Percentiles rank a stretch among this genome's conserved stretches.
Evolutionary conservation across 2,888 invertebrate genomes (phyloP).

Genomic region (Tribolium freemani): DNA sequence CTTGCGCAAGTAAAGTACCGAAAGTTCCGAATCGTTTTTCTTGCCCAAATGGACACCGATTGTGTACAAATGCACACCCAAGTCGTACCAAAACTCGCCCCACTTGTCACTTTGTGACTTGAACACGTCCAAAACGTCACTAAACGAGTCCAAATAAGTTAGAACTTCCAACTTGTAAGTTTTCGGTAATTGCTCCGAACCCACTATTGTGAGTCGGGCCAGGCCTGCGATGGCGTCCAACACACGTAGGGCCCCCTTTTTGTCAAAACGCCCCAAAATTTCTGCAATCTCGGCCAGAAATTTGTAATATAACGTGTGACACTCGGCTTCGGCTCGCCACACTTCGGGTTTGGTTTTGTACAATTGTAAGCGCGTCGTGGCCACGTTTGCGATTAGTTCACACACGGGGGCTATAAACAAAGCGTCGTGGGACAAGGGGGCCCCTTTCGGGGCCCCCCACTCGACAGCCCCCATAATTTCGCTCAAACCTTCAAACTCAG

Average conservation of each 20-base stretch:
- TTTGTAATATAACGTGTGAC: not conserved
- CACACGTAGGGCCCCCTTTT: not conserved
- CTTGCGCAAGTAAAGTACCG: constrained; percentile 1
- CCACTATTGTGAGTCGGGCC: not conserved
- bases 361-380: not conserved
- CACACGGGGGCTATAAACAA: not conserved
- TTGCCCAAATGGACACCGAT: not conserved
- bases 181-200: too few species aligned
- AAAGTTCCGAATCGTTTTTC: constrained; percentile 3
- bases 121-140: not conserved
- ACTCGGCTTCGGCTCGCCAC: not conserved
- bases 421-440: not conserved
- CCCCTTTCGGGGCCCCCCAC: not conserved
- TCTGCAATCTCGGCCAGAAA: constrained; percentile 6
- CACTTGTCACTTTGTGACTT: constrained; percentile 5
- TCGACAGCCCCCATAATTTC: constrained; percentile 1
- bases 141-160: constrained; percentile 1
- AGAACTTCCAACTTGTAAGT: not conserved
- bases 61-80: constrained; percentile 3
- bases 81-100: constrained; percentile 8
- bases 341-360: not conserved
- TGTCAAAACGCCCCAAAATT: not conserved
- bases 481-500: not conserved
- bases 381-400: not conserved
- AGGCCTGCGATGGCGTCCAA: not conserved